Evolutionary conservation across 2,797 vertebrate genomes (phyloP).

Genomic region (Gymnopithys bicolor): DNA sequence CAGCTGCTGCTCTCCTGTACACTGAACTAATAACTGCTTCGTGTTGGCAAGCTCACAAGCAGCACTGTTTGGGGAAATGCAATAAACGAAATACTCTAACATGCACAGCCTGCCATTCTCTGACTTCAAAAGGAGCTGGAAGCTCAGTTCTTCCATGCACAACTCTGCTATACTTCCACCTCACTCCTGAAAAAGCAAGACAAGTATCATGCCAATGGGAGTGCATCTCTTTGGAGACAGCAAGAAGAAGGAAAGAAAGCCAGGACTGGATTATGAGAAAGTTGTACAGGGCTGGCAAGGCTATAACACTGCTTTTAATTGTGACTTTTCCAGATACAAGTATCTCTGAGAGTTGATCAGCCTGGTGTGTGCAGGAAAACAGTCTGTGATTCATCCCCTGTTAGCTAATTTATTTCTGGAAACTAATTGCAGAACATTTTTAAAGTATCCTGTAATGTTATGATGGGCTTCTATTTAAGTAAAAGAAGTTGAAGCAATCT

Average conservation of each 20-base stretch:
- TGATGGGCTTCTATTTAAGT: not conserved
- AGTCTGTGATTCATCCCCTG: not conserved
- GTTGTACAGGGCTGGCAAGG: not conserved
- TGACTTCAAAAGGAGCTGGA: not conserved
- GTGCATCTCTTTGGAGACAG: not conserved
- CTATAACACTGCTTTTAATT: not conserved
- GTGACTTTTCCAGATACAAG: not conserved
- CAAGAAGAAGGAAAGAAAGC: not conserved
- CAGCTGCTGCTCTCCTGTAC: not conserved
- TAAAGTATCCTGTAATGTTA: not conserved
- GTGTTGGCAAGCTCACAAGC: not conserved
- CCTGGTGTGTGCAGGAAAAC: not conserved
- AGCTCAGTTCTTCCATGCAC: not conserved
- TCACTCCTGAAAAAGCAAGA: not conserved
- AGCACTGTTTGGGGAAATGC: not conserved
- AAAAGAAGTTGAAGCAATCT: not conserved
- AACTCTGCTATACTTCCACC: not conserved
- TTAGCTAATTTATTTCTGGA: constrained; percentile 23
- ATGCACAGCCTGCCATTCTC: not conserved
- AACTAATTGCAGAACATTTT: not conserved
- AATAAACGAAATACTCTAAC: not conserved
- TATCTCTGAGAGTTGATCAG: not conserved
- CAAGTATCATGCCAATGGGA: not conserved
- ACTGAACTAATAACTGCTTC: not conserved
- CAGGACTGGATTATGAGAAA: not conserved